These are phyloP conservation scores for Pitta sordida DNA, from an alignment of 2,113 vertebrate genomes.

Conservation along the genomic window DNA sequence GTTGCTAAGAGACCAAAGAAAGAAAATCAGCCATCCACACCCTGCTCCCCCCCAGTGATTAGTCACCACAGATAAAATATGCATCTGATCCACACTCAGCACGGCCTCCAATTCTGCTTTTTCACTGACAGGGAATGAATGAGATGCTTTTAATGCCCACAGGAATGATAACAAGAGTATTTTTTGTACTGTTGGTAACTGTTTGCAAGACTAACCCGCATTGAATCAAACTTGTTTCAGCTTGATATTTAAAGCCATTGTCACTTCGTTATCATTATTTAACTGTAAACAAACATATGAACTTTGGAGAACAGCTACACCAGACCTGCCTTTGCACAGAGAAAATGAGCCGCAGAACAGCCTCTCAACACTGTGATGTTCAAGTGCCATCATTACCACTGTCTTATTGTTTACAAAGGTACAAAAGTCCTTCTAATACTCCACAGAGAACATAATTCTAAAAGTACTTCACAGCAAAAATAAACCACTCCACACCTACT, in stretches of 20 bases:
- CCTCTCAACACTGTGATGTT: neutral
- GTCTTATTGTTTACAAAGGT: neutral
- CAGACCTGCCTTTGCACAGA: neutral
- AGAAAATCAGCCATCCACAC: slow-evolving; percentile 63
- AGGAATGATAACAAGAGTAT: neutral
- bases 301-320: neutral
- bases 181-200: neutral
- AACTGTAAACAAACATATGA: neutral
- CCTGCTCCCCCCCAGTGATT: slow-evolving; percentile 31
- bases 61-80: slow-evolving; percentile 47
- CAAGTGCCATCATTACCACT: neutral
- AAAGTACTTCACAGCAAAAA: neutral
- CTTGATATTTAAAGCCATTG: neutral
- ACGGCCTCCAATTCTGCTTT: neutral
- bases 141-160: neutral
- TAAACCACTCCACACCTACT: neutral
- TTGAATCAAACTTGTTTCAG: neutral
- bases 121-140: neutral
- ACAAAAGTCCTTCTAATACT: neutral
- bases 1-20: slow-evolving; percentile 89
- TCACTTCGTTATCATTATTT: neutral
- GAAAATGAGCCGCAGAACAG: neutral
- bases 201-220: neutral
- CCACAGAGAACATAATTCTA: neutral
- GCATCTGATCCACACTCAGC: slow-evolving; percentile 9